Evolutionary conservation across 2,113 vertebrate genomes (phyloP), one percentile per base, ranked within the genome.

Genomic region (Leptobrachium leishanense): DNA sequence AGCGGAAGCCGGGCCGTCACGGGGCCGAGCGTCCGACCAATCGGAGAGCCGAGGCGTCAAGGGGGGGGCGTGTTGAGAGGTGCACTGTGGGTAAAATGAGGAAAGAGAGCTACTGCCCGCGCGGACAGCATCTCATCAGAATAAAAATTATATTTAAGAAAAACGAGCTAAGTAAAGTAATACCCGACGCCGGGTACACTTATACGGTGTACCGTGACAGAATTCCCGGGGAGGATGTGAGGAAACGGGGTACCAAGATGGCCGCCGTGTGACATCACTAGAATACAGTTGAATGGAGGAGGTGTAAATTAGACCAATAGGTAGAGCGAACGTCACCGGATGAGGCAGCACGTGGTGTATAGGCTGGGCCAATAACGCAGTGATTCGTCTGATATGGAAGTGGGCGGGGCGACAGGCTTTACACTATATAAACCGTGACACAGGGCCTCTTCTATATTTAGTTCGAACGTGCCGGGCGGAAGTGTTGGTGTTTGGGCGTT

Each of bases 371-470:
- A 80, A 80, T 80, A 1, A 8, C 6, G 11, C n/a, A 31, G 41
- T 59, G 46, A 57, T 68, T 73, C 77, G 77, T 68, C 7, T 67
- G 63, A 74, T 63, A 80, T 10, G 5, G 7, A 1, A 2, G 44
- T 74, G 53, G 77, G 77, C 63, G 77, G 12, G 63, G 77, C 40
- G 12, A 4, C 15, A 2, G 8, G 0, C 50, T 2, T 2, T 1
- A 5, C 20, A 66, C 40, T 80, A 80, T 80, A 80, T 68, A 80
- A 74, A 4, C 4, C 2, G 5, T 63, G 2, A 44, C 2, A 7
- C 31, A 2, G 20, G 20, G 12, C 42, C 57, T 2, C 12, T 31
- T 71, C 76, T 78, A 78, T 63, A 71, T 78, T 78, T 78, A 78
- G 55, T 66, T 8, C 20, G 20, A 31, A 31, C 20, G 20, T 43